Evolutionary conservation across 1,140 invertebrate species (phyloP).

Genomic region (Bombus balteatus): DNA sequence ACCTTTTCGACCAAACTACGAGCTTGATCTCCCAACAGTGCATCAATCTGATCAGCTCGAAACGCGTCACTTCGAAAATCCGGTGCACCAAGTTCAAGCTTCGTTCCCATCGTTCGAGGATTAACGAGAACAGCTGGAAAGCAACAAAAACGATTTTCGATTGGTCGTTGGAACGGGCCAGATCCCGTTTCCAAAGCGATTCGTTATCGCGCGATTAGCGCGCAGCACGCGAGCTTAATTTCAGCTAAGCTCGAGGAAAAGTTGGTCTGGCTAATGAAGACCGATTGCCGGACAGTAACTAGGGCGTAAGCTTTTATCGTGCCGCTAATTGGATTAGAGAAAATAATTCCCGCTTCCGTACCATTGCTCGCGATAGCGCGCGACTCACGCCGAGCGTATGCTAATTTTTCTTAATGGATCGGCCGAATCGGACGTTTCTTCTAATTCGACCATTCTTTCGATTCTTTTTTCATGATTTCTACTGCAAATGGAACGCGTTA

Average conservation of each 20-base stretch:
- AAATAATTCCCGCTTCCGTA: conserved; percentile 67
- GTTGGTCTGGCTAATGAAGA: conserved; percentile 66
- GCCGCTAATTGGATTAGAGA: conserved; percentile 69
- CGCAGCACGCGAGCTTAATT: conserved; percentile 65
- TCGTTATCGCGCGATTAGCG: conserved; percentile 68
- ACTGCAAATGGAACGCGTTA: too few species aligned
- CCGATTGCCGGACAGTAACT: conserved; percentile 60
- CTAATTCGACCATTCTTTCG: conserved; percentile 34
- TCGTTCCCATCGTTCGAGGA: not conserved
- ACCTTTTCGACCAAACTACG: not conserved
- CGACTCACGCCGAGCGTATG: conserved; percentile 49
- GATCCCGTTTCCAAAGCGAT: conserved; percentile 46
- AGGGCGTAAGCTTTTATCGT: conserved; percentile 64
- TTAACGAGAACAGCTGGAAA: not conserved
- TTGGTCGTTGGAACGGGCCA: not conserved
- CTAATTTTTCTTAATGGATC: conserved; percentile 67
- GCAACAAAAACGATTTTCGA: conserved; percentile 31
- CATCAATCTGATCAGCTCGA: not conserved
- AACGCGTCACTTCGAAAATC: conserved; percentile 6
- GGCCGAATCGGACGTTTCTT: conserved; percentile 57
- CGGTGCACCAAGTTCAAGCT: not conserved
- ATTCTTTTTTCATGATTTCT: not conserved
- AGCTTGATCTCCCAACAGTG: not conserved
- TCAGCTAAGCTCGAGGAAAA: conserved; percentile 66
- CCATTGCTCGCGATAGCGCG: conserved; percentile 62